A percentile compares a stretch with the other conserved stretches of the same genome.
phyloP scores from a whole-genome alignment of 2,113 vertebrate species.

The Prunella fulvescens region DNA sequence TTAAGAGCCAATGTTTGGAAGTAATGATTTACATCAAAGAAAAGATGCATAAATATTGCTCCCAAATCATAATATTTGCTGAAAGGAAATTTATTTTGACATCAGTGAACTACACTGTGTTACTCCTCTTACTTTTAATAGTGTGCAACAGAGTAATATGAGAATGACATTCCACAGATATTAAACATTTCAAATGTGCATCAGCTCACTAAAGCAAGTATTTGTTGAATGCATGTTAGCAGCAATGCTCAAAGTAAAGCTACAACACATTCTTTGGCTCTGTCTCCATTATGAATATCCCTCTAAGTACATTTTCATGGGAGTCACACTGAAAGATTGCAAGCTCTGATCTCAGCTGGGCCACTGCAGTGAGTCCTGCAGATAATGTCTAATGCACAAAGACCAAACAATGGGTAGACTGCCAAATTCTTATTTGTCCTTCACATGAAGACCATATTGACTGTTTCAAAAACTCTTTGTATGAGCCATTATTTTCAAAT shows the following conservation, averaged over 20 bases:
- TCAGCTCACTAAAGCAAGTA: background rate
- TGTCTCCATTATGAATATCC: background rate
- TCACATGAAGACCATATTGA: constrained; percentile 91
- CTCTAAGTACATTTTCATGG: background rate
- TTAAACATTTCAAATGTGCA: background rate
- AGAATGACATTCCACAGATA: background rate
- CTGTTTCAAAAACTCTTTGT: constrained; percentile 85
- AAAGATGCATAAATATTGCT: background rate
- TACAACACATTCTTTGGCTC: background rate
- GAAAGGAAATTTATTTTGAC: background rate
- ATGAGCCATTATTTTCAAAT: constrained; percentile 97
- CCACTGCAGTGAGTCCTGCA: constrained; percentile 8
- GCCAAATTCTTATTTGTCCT: constrained; percentile 89
- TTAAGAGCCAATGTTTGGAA: background rate
- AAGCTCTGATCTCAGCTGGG: background rate
- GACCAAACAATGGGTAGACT: constrained; percentile 47
- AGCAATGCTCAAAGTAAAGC: background rate
- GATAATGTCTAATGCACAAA: constrained; percentile 64
- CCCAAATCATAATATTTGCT: background rate
- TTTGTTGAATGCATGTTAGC: background rate
- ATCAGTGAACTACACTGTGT: background rate
- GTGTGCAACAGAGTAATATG: background rate
- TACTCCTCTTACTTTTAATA: background rate
- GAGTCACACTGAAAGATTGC: background rate
- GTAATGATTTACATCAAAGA: background rate